Evolutionary conservation across 2,888 invertebrate genomes (phyloP).

Genomic region (Synanthedon andrenaeformis): DNA sequence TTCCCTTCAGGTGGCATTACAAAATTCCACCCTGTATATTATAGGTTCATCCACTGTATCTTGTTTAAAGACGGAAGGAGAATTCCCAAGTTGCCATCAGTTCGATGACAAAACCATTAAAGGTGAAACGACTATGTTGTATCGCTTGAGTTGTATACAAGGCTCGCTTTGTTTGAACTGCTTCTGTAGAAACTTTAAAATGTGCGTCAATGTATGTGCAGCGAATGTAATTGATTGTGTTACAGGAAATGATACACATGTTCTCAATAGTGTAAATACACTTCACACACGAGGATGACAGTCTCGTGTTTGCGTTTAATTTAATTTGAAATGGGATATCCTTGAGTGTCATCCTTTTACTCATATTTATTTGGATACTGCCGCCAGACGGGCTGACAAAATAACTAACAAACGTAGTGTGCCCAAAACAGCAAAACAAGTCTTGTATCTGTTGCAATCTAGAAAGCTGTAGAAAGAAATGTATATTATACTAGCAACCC

Average conservation of each 20-base stretch:
- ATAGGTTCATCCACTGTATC: slow-evolving; percentile 7
- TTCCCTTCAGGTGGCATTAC: too few species aligned
- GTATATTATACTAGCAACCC: too few species aligned
- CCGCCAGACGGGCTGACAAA: too few species aligned
- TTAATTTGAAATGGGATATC: slow-evolving; percentile 7
- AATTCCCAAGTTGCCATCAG: slow-evolving; percentile 8
- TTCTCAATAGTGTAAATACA: background rate
- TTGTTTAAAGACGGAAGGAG: slow-evolving; percentile 12
- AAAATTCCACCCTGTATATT: too few species aligned
- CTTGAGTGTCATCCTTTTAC: background rate
- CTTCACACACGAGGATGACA: background rate
- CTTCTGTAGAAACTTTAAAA: background rate
- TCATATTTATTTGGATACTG: too few species aligned
- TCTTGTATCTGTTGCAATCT: too few species aligned
- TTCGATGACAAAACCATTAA: slow-evolving; percentile 2
- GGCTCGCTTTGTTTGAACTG: background rate
- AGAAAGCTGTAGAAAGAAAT: too few species aligned
- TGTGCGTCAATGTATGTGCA: background rate
- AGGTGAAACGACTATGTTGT: background rate
- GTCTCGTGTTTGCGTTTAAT: slow-evolving; percentile 7
- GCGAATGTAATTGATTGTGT: background rate
- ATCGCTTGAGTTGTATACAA: background rate
- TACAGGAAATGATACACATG: background rate
- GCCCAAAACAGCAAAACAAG: too few species aligned
- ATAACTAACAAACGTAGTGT: too few species aligned